Base-by-base conservation (phyloP, 2,888 invertebrate genomes). In the Apodemia mormo region DNA sequence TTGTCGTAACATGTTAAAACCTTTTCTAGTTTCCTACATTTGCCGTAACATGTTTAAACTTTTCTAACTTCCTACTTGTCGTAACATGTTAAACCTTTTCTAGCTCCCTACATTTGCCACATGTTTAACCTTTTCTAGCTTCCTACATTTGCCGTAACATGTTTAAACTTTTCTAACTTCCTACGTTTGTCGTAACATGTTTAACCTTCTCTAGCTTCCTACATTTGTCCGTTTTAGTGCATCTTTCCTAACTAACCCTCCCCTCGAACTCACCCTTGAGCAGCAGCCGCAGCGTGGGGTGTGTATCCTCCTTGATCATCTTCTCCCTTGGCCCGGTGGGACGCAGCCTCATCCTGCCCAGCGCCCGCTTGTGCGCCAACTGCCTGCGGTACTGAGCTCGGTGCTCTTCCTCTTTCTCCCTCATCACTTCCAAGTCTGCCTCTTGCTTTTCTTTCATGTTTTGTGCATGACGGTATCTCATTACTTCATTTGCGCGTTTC, bases 401-500 rank as follows among this genome's bases (percentile, higher is more conserved):
- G 85, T 97, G 96, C 71, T 94, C 94, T 33, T 95, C 94, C 73
- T 94, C 94, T 82, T 96, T 97, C 68, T 93, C 90, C 1, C 94
- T 85, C 30, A 98, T 96, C 0, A 90, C 94, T 68, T 94, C 92
- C 2, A 85, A 76, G 82, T 96, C 97, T 33, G 94, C 88, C 66
- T 94, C 90, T 65, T 95, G 94, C 84, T 96, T 97, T 74, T 95
- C 94, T 58, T 90, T 85, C 88, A 94, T 94, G 54, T 94, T 88
- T 77, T 95, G 92, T 14, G 88, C 86, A 78, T 95, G 90, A 1
- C 98, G 94, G 84, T 94, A 95, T 64, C 92, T 93, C 74, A 97
- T 89, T 5, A 96, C 96, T 73, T 95, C 94, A 76, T 94, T 89
- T 0, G 96, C 96, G 72, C 95, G 94, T 90, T 94, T 96, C 94